phyloP scores from a whole-genome alignment of 1,140 invertebrate genomes.

The Cylas formicarius region DNA sequence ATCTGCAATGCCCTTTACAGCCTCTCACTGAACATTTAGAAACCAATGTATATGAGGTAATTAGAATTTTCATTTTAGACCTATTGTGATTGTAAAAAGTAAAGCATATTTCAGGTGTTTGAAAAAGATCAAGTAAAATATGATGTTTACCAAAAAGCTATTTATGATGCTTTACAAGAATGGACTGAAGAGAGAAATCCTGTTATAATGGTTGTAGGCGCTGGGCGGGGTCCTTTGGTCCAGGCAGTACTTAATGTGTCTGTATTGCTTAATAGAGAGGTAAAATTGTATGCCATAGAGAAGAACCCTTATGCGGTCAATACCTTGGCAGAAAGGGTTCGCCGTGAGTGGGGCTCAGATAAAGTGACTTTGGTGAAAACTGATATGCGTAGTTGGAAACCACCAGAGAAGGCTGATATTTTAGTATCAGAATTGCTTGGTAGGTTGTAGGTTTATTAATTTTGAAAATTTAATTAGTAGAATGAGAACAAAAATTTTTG shows the following conservation, averaged over 20 bases:
- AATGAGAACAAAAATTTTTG: too few relatives aligned
- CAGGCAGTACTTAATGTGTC: constrained; percentile 76
- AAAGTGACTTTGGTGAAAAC: constrained; percentile 64
- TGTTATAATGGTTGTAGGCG: constrained; percentile 87
- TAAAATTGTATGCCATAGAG: constrained; percentile 87
- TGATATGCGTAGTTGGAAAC: constrained; percentile 85
- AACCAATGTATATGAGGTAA: constrained; percentile 83
- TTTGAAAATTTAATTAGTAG: too few relatives aligned
- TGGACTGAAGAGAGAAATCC: constrained; percentile 41
- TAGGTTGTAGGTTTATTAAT: constrained; percentile 25
- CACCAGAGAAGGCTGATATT: constrained; percentile 86
- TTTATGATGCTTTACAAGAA: constrained; percentile 63
- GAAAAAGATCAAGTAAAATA: constrained; percentile 98
- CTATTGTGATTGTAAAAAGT: too few relatives aligned
- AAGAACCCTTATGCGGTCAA: constrained; percentile 97
- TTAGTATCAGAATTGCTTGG: constrained; percentile 90
- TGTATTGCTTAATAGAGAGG: constrained; percentile 37
- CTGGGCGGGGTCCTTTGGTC: constrained; percentile 92
- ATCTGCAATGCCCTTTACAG: constrained; percentile 81
- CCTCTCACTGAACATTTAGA: constrained; percentile 95
- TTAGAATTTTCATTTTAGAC: neutral
- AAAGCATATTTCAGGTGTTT: constrained; percentile 62
- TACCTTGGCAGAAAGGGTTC: constrained; percentile 73
- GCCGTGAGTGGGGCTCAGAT: constrained; percentile 70
- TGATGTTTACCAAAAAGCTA: constrained; percentile 80